phyloP scores from a whole-genome alignment of 2,888 invertebrate genomes.

The Mayetiola destructor region DNA sequence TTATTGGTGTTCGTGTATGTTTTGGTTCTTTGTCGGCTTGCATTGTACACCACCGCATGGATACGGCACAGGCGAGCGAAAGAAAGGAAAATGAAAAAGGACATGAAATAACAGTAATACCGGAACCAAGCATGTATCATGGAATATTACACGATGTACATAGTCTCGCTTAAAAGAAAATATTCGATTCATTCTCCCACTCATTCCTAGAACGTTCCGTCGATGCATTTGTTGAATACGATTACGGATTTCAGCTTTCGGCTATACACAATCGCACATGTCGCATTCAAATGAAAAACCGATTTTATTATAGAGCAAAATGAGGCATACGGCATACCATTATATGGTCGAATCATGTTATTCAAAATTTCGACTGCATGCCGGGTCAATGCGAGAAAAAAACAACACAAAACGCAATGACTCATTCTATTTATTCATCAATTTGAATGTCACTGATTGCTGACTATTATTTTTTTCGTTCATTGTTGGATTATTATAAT shows the following conservation, averaged over 20 bases:
- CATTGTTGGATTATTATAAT: too few relatives aligned
- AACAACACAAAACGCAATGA: too few relatives aligned
- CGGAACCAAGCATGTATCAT: neutral
- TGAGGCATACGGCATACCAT: too few relatives aligned
- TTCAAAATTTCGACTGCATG: too few relatives aligned
- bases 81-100: neutral
- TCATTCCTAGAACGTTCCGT: neutral
- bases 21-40: neutral
- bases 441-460: too few relatives aligned
- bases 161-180: conserved; percentile 1
- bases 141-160: neutral
- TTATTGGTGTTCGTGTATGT: neutral
- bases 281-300: conserved; percentile 2
- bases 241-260: too few relatives aligned
- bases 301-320: too few relatives aligned
- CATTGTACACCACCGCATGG: neutral
- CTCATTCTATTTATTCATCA: too few relatives aligned
- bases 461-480: too few relatives aligned
- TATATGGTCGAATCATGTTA: too few relatives aligned
- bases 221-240: neutral
- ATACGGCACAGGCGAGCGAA: neutral
- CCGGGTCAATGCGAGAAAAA: too few relatives aligned
- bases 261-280: neutral
- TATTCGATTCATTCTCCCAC: conserved; percentile 1
- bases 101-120: neutral